Conservation (phyloP, 2,113 vertebrate species). For the Lonchura striata region DNA sequence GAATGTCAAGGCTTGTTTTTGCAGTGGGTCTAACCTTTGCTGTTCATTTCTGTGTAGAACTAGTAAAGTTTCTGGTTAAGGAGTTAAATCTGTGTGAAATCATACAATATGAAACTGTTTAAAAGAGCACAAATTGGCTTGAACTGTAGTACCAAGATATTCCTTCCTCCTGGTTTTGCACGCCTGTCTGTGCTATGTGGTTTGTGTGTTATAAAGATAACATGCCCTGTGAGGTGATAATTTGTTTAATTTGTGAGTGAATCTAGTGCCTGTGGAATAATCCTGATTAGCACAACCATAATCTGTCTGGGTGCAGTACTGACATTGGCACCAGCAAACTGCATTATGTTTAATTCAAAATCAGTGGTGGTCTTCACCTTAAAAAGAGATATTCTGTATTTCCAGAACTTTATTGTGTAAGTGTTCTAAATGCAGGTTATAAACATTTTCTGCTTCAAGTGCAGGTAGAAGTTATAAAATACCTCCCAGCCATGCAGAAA, state of each 20-base stretch:
- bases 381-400: not conserved
- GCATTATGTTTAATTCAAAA: not conserved
- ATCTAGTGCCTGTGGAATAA: not conserved
- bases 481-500: not conserved
- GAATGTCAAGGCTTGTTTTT: not conserved
- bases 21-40: not conserved
- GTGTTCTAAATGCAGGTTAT: not conserved
- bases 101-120: not conserved
- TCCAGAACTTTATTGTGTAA: not conserved
- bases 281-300: not conserved
- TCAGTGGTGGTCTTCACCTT: not conserved
- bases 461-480: not conserved
- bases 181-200: not conserved
- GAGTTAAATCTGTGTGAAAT: not conserved
- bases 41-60: not conserved
- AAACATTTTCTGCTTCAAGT: not conserved
- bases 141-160: not conserved
- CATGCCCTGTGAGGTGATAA: not conserved
- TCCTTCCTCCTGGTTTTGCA: not conserved
- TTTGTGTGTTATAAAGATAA: not conserved
- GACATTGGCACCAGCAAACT: not conserved
- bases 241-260: not conserved
- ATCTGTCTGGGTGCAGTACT: not conserved
- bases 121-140: not conserved
- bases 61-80: not conserved